These are phyloP conservation scores for Aricia artaxerxes DNA, from an alignment of 2,888 invertebrate genomes.

Conservation along the genomic window DNA sequence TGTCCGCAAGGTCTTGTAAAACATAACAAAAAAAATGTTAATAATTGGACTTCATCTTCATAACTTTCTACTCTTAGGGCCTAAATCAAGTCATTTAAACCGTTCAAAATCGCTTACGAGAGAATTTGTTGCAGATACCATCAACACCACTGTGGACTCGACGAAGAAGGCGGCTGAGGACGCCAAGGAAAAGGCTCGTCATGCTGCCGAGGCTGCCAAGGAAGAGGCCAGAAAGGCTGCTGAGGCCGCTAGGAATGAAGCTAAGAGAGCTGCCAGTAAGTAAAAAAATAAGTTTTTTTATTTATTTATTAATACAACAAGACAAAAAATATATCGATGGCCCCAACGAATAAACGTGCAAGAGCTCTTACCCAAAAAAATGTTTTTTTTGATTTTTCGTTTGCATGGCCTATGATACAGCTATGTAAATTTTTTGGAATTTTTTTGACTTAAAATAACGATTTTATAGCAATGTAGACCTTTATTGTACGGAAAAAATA, in stretches of 20 bases:
- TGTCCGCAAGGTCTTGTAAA: too few relatives aligned
- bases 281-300: slow-evolving; percentile 32
- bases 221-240: slow-evolving; percentile 63
- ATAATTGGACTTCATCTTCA: neutral
- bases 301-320: too few relatives aligned
- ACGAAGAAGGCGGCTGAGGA: slow-evolving; percentile 74
- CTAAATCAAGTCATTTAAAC: neutral
- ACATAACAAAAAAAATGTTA: neutral
- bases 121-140: slow-evolving; percentile 57
- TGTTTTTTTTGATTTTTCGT: too few relatives aligned
- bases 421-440: too few relatives aligned
- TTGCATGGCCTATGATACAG: too few relatives aligned
- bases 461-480: too few relatives aligned
- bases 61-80: neutral
- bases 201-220: slow-evolving; percentile 64
- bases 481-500: too few relatives aligned
- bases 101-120: slow-evolving; percentile 23
- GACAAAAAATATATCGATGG: too few relatives aligned
- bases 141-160: slow-evolving; percentile 65
- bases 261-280: slow-evolving; percentile 69
- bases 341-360: too few relatives aligned
- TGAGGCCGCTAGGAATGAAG: slow-evolving; percentile 66
- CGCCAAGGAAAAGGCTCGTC: slow-evolving; percentile 68
- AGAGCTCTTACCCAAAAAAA: too few relatives aligned
- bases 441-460: too few relatives aligned